Percentiles rank a stretch among this genome's conserved stretches.
Conservation (phyloP, 2,113 vertebrate genomes). For the Hyperopisus bebe region DNA sequence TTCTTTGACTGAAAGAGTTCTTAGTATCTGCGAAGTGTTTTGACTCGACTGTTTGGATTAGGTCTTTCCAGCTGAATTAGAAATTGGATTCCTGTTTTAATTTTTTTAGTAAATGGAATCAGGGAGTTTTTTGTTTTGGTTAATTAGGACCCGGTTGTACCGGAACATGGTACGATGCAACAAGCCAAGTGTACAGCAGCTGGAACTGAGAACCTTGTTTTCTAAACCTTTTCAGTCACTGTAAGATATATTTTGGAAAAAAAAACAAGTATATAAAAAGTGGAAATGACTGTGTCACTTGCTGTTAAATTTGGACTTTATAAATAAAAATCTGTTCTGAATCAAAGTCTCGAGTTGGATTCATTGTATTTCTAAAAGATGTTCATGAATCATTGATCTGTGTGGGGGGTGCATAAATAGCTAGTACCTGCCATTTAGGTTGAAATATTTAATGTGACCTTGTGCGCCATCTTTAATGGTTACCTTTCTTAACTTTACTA, state of each 20-base stretch:
- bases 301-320: slow-evolving; percentile 50
- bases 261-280: slow-evolving; percentile 46
- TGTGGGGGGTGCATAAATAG: background rate
- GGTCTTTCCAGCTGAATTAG: background rate
- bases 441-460: background rate
- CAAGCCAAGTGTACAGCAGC: slow-evolving; percentile 21
- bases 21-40: background rate
- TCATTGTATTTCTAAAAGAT: background rate
- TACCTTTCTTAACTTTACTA: background rate
- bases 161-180: background rate
- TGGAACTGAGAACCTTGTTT: slow-evolving; percentile 20
- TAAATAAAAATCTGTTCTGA: slow-evolving; percentile 36
- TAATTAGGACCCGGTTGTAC: background rate
- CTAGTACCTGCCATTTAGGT: background rate
- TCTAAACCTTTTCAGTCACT: slow-evolving; percentile 34
- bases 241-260: slow-evolving; percentile 55
- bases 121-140: background rate
- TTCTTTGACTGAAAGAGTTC: background rate
- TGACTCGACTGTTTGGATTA: background rate
- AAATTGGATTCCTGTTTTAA: background rate
- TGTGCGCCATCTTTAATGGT: background rate
- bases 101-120: background rate
- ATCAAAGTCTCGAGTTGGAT: background rate
- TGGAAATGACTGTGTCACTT: slow-evolving; percentile 50
- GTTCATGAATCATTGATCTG: background rate